Conservation (phyloP, 2,797 vertebrate species). For the Pempheris klunzingeri region DNA sequence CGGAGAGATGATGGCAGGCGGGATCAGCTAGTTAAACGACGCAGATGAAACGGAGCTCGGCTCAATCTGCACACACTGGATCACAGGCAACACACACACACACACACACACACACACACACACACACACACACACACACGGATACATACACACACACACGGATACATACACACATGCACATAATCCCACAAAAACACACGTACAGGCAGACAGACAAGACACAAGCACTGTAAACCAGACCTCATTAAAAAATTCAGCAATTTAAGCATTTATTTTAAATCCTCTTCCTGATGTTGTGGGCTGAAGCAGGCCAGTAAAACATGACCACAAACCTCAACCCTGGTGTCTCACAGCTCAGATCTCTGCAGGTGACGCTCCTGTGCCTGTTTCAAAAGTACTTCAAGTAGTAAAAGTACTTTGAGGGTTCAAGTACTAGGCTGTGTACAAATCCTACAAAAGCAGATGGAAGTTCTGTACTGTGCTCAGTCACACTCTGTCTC, state of each 20-base stretch:
- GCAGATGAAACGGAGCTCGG: conserved; percentile 61
- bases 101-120: conserved; percentile 12
- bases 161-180: background rate
- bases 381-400: no score
- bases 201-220: no score
- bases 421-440: no score
- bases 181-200: background rate
- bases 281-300: background rate
- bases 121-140: background rate
- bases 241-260: background rate
- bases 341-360: background rate
- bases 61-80: conserved; percentile 21
- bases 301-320: background rate
- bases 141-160: background rate
- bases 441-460: no score
- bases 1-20: conserved; percentile 69
- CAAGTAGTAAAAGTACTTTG: no score
- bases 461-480: no score
- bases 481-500: no score
- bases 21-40: conserved; percentile 75
- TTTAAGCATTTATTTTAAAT: background rate
- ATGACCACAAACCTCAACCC: background rate
- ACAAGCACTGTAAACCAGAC: background rate
- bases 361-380: no score
- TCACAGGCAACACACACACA: conserved; percentile 1